These are phyloP conservation scores for Augochlorella aurata DNA, from an alignment of 2,888 invertebrate genomes.

Conservation along the genomic window DNA sequence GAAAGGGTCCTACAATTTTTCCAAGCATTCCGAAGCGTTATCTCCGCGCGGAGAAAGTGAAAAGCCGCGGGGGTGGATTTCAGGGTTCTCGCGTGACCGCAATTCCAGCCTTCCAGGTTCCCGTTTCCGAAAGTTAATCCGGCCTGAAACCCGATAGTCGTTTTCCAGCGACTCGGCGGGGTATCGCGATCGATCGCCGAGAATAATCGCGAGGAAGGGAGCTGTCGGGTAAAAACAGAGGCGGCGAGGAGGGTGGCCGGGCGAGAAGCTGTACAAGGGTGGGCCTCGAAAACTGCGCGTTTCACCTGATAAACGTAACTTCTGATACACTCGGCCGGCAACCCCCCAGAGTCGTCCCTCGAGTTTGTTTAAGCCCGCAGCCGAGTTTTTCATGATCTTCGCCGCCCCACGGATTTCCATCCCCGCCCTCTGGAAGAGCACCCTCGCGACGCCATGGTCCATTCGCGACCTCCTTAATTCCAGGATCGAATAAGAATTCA, in stretches of 20 bases:
- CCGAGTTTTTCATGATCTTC: conserved; percentile 44
- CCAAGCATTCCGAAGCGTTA: not conserved
- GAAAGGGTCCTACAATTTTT: not conserved
- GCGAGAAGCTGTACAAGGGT: conserved; percentile 21
- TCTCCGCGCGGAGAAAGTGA: not conserved
- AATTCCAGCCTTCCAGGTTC: conserved; percentile 52
- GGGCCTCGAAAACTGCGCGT: conserved; percentile 35
- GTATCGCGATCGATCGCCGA: conserved; percentile 46
- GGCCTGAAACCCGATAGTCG: conserved; percentile 59
- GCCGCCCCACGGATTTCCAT: conserved; percentile 46
- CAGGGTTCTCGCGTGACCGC: conserved; percentile 27
- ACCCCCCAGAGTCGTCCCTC: not conserved
- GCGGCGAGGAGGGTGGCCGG: conserved; percentile 1
- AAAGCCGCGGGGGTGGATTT: not conserved
- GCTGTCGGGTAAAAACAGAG: not conserved
- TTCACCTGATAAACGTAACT: conserved; percentile 66
- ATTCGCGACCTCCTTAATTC: conserved; percentile 69
- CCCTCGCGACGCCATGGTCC: conserved; percentile 21
- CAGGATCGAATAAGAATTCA: conserved; percentile 73
- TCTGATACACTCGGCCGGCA: conserved; percentile 46
- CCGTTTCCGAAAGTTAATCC: conserved; percentile 64
- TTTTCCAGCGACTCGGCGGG: conserved; percentile 23
- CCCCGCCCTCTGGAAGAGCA: conserved; percentile 2
- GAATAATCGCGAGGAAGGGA: conserved; percentile 36
- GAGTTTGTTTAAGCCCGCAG: conserved; percentile 22